phyloP scores from a whole-genome alignment of 2,888 invertebrate species.

The Shargacucullia verbasci region DNA sequence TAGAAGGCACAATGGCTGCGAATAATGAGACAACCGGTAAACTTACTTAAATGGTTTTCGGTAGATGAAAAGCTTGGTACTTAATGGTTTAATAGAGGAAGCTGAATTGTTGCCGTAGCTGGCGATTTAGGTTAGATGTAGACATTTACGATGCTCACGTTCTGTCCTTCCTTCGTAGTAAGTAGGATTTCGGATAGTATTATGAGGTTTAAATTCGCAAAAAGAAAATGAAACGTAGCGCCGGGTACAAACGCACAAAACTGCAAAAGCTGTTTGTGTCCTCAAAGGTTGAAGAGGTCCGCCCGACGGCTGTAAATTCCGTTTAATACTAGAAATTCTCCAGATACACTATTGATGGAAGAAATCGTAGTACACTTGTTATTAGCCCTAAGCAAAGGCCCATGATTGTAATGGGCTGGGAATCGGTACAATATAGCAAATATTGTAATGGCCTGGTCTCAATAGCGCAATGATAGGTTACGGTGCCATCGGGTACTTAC shows the following conservation, averaged over 20 bases:
- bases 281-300: too few relatives aligned
- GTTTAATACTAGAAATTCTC: constrained; percentile 8
- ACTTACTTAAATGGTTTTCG: constrained; percentile 76
- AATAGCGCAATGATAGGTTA: constrained; percentile 43
- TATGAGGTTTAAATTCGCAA: constrained; percentile 4
- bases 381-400: constrained; percentile 12
- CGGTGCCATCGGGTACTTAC: constrained; percentile 30
- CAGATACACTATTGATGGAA: constrained; percentile 16
- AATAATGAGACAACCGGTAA: constrained; percentile 82
- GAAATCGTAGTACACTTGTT: constrained; percentile 6
- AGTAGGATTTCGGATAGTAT: neutral
- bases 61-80: constrained; percentile 69
- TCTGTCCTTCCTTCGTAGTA: neutral
- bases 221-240: too few relatives aligned
- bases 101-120: constrained; percentile 42
- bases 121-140: constrained; percentile 14
- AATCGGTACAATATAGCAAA: constrained; percentile 27
- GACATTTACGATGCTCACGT: neutral
- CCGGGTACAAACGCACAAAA: too few relatives aligned
- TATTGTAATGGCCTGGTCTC: constrained; percentile 19
- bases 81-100: constrained; percentile 64
- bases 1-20: constrained; percentile 81
- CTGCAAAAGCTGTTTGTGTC: too few relatives aligned
- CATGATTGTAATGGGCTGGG: constrained; percentile 15
- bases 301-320: too few relatives aligned